phyloP scores from a whole-genome alignment of 2,797 vertebrate genomes.

The Pangasius djambal region DNA sequence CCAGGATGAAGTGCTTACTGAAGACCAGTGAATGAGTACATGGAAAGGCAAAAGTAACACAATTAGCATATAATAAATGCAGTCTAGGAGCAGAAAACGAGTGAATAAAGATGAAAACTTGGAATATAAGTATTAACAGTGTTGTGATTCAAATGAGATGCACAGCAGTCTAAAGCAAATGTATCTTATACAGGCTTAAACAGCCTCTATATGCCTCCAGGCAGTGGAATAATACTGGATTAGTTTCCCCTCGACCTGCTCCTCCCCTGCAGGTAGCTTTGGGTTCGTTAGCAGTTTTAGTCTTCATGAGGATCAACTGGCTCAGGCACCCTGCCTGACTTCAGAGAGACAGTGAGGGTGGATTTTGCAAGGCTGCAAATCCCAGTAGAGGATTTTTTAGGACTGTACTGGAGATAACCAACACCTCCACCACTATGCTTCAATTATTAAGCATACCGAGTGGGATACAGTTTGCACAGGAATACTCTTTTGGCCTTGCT shows the following conservation, averaged over 20 bases:
- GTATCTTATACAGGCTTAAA: not conserved
- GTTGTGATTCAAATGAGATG: not conserved
- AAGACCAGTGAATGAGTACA: not conserved
- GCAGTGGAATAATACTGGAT: not conserved
- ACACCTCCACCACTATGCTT: too few species aligned
- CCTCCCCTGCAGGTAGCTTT: not conserved
- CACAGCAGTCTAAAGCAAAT: not conserved
- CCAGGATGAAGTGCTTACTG: not conserved
- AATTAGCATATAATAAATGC: not conserved
- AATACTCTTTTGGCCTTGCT: not conserved
- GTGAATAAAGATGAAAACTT: not conserved
- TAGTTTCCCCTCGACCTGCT: not conserved
- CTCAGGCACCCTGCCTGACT: not conserved
- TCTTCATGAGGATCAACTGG: not conserved
- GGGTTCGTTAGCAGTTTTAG: constrained; percentile 19
- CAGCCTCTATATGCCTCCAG: not conserved
- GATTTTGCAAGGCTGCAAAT: constrained; percentile 26
- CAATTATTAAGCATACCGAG: not conserved
- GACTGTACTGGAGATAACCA: not conserved
- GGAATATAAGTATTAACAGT: not conserved
- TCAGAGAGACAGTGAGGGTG: not conserved
- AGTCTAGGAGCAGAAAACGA: not conserved
- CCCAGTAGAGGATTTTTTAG: not conserved
- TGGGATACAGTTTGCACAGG: not conserved
- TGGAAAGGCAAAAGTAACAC: not conserved